These are phyloP conservation scores for Cynocephalus volans DNA, from an alignment of 2,113 vertebrate species.

Conservation along the genomic window DNA sequence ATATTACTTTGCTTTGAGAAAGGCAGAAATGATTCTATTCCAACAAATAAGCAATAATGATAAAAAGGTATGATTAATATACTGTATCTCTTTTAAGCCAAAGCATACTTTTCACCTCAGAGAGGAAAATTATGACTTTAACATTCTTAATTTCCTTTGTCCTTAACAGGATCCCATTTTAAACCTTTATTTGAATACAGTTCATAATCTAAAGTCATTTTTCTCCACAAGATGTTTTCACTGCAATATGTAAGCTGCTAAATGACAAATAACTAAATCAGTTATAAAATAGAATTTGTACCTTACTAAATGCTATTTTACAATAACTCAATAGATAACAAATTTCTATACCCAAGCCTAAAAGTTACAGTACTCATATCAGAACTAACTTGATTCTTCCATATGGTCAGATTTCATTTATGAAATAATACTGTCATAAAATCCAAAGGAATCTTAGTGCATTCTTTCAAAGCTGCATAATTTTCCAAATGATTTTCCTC, in stretches of 20 bases:
- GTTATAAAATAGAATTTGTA: conserved; percentile 70
- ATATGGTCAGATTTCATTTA: conserved; percentile 26
- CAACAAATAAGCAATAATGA: conserved; percentile 66
- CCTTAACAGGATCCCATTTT: conserved; percentile 53
- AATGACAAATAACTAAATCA: conserved; percentile 75
- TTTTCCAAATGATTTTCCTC: conserved; percentile 65
- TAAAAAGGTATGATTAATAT: conserved; percentile 51
- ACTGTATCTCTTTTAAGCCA: conserved; percentile 57
- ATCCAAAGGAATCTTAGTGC: conserved; percentile 69
- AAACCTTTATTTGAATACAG: conserved; percentile 72
- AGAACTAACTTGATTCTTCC: conserved; percentile 64
- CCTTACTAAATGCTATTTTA: conserved; percentile 54
- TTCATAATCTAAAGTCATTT: conserved; percentile 59
- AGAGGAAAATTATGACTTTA: conserved; percentile 44
- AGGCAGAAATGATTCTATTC: conserved; percentile 64
- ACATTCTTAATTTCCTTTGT: conserved; percentile 53
- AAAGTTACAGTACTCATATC: conserved; percentile 60
- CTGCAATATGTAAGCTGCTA: conserved; percentile 73
- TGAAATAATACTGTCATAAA: conserved; percentile 61
- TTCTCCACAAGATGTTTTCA: conserved; percentile 11
- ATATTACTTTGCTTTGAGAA: conserved; percentile 62
- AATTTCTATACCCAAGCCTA: conserved; percentile 15
- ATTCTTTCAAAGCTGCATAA: conserved; percentile 70
- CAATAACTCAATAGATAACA: conserved; percentile 47
- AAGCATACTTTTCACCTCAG: conserved; percentile 38